These are phyloP conservation scores for Phalacrocorax pelagicus DNA, from an alignment of 2,113 vertebrate species.

Conservation along the genomic window DNA sequence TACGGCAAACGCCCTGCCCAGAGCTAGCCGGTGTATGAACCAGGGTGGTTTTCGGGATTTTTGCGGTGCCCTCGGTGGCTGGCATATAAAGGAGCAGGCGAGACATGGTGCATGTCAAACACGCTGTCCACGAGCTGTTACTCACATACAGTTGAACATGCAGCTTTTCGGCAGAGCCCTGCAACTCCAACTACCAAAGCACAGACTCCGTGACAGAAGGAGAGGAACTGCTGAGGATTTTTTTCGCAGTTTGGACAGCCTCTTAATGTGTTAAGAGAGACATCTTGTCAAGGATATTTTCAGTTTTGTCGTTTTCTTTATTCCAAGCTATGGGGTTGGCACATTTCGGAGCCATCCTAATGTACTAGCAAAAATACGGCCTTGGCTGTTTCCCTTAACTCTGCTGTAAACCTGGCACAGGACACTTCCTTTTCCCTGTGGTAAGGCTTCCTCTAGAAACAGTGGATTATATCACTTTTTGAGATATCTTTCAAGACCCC, in stretches of 20 bases:
- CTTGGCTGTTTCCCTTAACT: conserved; percentile 19
- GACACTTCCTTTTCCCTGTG: neutral
- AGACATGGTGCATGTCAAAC: fast-evolving
- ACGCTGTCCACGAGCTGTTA: neutral
- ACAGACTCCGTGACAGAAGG: conserved; percentile 57
- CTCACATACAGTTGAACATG: fast-evolving
- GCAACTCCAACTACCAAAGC: neutral
- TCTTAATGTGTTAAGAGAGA: conserved; percentile 53
- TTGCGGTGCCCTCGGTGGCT: neutral
- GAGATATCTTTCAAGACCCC: neutral
- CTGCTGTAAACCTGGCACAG: neutral
- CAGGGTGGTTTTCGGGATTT: neutral
- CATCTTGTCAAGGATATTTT: conserved; percentile 59
- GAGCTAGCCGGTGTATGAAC: neutral
- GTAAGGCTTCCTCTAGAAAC: neutral
- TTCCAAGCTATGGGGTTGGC: neutral
- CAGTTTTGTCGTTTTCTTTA: conserved; percentile 31
- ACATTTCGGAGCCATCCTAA: neutral
- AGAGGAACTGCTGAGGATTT: conserved; percentile 33
- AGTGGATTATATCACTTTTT: neutral
- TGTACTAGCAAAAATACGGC: conserved; percentile 9
- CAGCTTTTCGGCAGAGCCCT: neutral
- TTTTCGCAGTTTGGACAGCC: conserved; percentile 44
- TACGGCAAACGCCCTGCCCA: neutral
- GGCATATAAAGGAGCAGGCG: neutral